phyloP scores from a whole-genome alignment of 1,140 invertebrate genomes.

The Neotoxoptera formosana region DNA sequence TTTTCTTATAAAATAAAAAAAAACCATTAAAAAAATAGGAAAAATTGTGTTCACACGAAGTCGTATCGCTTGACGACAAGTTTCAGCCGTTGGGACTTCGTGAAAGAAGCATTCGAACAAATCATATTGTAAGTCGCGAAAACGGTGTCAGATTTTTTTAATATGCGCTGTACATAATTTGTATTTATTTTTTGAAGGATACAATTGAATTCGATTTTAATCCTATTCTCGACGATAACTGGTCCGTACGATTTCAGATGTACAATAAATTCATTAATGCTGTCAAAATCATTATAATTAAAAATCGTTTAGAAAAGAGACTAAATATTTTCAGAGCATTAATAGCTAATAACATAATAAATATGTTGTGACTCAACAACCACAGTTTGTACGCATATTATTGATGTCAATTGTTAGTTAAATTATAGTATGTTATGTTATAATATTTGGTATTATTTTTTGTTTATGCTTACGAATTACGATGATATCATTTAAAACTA shows the following conservation, averaged over 20 bases:
- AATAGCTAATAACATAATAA: neutral
- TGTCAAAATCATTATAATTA: neutral
- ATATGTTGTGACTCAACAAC: neutral
- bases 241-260: neutral
- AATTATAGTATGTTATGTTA: too few relatives aligned
- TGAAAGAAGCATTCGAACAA: constrained; percentile 7
- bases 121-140: constrained; percentile 21
- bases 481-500: neutral
- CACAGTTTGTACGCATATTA: neutral
- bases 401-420: neutral
- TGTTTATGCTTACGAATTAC: neutral
- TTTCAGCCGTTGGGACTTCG: neutral
- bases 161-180: neutral
- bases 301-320: constrained; percentile 26
- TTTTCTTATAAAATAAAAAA: neutral
- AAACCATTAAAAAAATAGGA: neutral
- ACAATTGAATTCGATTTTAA: neutral
- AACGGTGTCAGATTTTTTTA: neutral
- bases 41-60: neutral
- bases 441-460: neutral
- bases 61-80: neutral
- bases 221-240: neutral
- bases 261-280: constrained; percentile 8
- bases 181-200: neutral
- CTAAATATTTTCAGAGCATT: neutral